Evolutionary conservation across 1,140 invertebrate species (phyloP).

Genomic region (Lordiphosa mommai): DNA sequence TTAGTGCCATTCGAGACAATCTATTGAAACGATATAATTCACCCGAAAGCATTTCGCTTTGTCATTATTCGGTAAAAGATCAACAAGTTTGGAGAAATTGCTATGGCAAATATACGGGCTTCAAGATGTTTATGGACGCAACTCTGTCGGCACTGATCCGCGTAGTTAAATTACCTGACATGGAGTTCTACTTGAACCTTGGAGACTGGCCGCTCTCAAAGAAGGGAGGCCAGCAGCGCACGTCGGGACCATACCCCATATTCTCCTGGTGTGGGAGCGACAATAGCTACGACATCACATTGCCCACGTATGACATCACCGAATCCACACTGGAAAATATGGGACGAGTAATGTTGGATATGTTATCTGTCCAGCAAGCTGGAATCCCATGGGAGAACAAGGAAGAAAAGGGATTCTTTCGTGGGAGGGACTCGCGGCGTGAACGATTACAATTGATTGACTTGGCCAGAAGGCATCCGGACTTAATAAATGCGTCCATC

Average conservation of each 20-base stretch:
- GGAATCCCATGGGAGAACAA: slow-evolving; percentile 86
- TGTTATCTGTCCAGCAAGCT: slow-evolving; percentile 90
- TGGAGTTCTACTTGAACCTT: slow-evolving; percentile 95
- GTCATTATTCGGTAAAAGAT: slow-evolving; percentile 93
- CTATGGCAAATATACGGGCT: slow-evolving; percentile 96
- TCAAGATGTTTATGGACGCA: slow-evolving; percentile 96
- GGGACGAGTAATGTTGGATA: slow-evolving; percentile 93
- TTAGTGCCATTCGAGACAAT: slow-evolving; percentile 84
- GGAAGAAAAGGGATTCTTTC: slow-evolving; percentile 91
- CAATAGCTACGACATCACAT: slow-evolving; percentile 91
- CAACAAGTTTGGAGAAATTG: slow-evolving; percentile 94
- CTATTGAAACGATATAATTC: slow-evolving; percentile 84
- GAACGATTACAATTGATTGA: slow-evolving; percentile 92
- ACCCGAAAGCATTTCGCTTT: slow-evolving; percentile 90
- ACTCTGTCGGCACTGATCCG: slow-evolving; percentile 90
- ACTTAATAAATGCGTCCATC: slow-evolving; percentile 93
- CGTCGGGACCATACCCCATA: slow-evolving; percentile 85
- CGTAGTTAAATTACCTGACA: slow-evolving; percentile 92
- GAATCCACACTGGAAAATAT: slow-evolving; percentile 95
- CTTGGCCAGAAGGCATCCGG: slow-evolving; percentile 87
- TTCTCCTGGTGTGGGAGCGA: slow-evolving; percentile 98
- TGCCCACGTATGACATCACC: slow-evolving; percentile 97
- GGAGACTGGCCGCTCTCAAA: slow-evolving; percentile 95
- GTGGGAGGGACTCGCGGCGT: slow-evolving; percentile 92
- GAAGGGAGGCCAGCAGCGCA: slow-evolving; percentile 79